phyloP scores from a whole-genome alignment of 1,140 invertebrate species.

The Drosophila virilis region DNA sequence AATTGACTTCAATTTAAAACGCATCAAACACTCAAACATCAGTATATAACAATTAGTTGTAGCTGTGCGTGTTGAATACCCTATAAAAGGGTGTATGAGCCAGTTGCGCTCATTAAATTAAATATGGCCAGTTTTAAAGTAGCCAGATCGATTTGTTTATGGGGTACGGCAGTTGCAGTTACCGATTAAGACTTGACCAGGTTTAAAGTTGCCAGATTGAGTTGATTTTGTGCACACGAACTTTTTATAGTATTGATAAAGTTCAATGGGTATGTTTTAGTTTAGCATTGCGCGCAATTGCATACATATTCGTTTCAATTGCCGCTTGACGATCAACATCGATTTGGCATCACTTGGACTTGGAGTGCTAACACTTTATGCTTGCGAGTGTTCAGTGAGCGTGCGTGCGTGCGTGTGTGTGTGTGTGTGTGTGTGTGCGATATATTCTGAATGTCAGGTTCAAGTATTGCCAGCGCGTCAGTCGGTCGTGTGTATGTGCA shows the following conservation, averaged over 20 bases:
- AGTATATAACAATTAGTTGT: slow-evolving; percentile 9
- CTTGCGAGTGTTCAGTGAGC: slow-evolving; percentile 30
- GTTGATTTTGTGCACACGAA: no score
- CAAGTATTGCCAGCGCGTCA: slow-evolving; percentile 64
- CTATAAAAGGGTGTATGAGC: not conserved
- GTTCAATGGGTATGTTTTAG: slow-evolving; percentile 24
- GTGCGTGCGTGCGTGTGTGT: slow-evolving; percentile 25
- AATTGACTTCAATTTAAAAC: slow-evolving; percentile 79
- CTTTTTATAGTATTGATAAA: not conserved
- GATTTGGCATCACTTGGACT: slow-evolving; percentile 46
- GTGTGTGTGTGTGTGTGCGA: slow-evolving; percentile 4
- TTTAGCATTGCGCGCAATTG: not conserved
- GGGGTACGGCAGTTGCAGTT: no score
- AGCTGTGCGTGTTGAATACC: slow-evolving; percentile 9
- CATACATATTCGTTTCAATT: slow-evolving; percentile 37
- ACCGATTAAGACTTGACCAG: no score
- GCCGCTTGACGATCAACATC: slow-evolving; percentile 21
- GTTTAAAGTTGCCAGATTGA: no score
- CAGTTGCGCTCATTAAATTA: no score
- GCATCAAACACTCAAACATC: slow-evolving; percentile 58
- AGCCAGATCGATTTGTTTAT: not conserved
- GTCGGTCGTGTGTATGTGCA: slow-evolving; percentile 8
- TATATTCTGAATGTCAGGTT: slow-evolving; percentile 75
- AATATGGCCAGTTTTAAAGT: no score
- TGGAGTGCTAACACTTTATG: slow-evolving; percentile 54